Percentiles rank a stretch among this genome's conserved stretches.
Evolutionary conservation across 2,113 vertebrate genomes (phyloP).

Genomic region (Siniperca knerii): DNA sequence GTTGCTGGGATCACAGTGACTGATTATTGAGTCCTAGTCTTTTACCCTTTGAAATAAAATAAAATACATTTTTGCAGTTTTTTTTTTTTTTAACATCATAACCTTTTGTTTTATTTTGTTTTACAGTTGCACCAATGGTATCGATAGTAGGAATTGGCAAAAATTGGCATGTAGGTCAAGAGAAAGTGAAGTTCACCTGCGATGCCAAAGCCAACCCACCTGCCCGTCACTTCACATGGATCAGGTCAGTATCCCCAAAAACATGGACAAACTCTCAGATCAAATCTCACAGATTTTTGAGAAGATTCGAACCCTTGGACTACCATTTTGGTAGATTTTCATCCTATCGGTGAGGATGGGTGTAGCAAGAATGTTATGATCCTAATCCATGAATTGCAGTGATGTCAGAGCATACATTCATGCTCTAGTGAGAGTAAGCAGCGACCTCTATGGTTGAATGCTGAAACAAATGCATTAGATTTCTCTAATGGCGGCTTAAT

Average conservation of each 20-base stretch:
- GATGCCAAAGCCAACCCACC: conserved; percentile 94
- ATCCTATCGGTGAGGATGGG: background rate
- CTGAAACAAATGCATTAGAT: background rate
- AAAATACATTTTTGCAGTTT: background rate
- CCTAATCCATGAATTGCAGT: background rate
- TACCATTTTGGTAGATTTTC: background rate
- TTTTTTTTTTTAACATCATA: conserved; percentile 4
- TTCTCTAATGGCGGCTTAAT: background rate
- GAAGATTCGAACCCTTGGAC: background rate
- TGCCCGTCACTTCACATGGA: conserved; percentile 89
- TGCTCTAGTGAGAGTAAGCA: background rate
- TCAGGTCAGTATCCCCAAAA: conserved; percentile 85
- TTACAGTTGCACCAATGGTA: conserved; percentile 92
- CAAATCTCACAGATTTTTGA: background rate
- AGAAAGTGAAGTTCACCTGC: conserved; percentile 91
- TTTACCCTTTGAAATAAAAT: conserved; percentile 28
- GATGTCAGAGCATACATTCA: background rate
- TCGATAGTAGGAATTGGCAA: conserved; percentile 88
- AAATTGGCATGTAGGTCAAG: conserved; percentile 94
- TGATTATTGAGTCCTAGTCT: conserved; percentile 48
- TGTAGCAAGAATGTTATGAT: too few relatives aligned
- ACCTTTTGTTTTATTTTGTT: conserved; percentile 35
- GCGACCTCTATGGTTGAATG: background rate
- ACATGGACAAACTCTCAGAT: background rate
- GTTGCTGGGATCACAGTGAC: conserved; percentile 49